Evolutionary conservation across 2,797 vertebrate genomes (phyloP), one percentile per base, ranked within the genome.

Genomic region (Enteromius viviparus): DNA sequence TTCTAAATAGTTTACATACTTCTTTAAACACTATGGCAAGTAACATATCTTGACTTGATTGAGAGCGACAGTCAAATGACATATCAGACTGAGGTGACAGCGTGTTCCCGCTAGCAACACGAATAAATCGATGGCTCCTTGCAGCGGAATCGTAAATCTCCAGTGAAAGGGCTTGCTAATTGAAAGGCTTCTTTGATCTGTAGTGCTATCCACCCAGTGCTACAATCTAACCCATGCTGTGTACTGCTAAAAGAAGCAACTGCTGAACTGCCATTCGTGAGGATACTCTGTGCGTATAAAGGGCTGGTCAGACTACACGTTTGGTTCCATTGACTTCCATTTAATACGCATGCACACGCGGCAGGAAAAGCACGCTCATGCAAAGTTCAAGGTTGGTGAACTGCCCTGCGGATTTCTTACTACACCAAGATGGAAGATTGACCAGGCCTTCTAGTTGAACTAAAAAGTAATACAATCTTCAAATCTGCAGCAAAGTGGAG

Each of bases 181-280:
- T 49, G 23, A 81, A 85, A 70, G 64, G 23, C 51, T 51, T 74
- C 47, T 85, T 76, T 81, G 53, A 85, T 81, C 72, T 58, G 72
- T 53, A 71, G 23, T 32, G 8, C 34, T 51, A 40, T 69, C 9
- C 34, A 64, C 55, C 65, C 5, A 9, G 6, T 1, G 26, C 26
- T 19, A 19, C 5, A 0, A 32, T 77, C 21, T 75, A 68, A 34
- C n/a, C 65, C 76, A 29, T 45, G 55, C 51, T 62, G 66, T 14
- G 45, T 29, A 37, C 21, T 62, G 37, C 29, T 37, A 76, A 29
- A 76, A 74, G 29, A 21, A 42, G 51, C 21, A 34, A 42, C 29
- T 0, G 3, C 21, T 37, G 14, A 81, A 77, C 53, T 34, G 6
- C 26, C 42, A 42, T n/a, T 55, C 2, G n/a, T 6, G 10, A 26